Evolutionary conservation across 2,888 invertebrate species (phyloP), one percentile per base, ranked within the genome.

Genomic region (Troglohyphantes excavatus): DNA sequence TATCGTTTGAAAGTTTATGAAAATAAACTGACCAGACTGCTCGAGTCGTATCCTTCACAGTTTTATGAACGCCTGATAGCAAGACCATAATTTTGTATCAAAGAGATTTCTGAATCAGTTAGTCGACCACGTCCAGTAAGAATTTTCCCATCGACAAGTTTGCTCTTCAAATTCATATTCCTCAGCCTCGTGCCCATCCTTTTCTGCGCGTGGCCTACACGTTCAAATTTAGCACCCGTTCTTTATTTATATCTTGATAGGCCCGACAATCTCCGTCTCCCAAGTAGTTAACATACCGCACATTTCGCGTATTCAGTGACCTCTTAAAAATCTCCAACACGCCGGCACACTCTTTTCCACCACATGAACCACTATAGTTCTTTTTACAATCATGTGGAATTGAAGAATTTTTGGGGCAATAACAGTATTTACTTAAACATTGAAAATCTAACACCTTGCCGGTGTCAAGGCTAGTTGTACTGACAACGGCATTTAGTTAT

Each of bases 1-100:
- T 33, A 39, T 78, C 27, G 17, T 27, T 78, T 2, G 63, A 63
- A 2, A 78, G 17, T 17, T 65, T 61, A 63, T 63, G 78, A 19
- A 78, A 78, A 7, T 78, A 65, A 19, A 65, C 21, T 33, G 65
- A 27, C 63, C 78, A 78, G 9, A 63, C 29, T 13, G 29, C 29
- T 75, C 59, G 19, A 1, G 19, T 6, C 53, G 26, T 75, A 0
- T 27, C 27, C 23, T 59, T 17, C 6, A 53, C 11, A 6, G 26
- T 11, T 17, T 29, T 29, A 2, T 17, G 7, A 17, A 27, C 59
- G n/a, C 53, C 75, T 53, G 9, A 75, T 75, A n/a, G 59, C 72
- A 9, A 43, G 17, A 0, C 72, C 39, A 72, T 72, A 72, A 72
- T 68, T 68, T 26, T 33, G 68, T 2, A 11, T 68, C 26, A n/a